Evolutionary conservation across 2,888 invertebrate species (phyloP).

Genomic region (Polymixis flavicincta): DNA sequence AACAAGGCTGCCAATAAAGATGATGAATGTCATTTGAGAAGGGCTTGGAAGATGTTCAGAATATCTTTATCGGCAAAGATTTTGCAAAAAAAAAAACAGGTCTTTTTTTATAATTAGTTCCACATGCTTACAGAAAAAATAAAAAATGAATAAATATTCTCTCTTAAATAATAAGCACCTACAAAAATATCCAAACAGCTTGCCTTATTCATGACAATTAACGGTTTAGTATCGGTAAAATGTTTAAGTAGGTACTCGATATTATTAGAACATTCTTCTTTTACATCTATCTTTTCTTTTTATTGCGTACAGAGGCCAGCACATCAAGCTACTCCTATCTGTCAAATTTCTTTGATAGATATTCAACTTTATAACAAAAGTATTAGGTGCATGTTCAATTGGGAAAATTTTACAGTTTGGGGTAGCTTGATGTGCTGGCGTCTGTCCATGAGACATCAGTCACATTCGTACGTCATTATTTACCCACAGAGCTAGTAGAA

Average conservation of each 20-base stretch:
- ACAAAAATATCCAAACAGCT: background rate
- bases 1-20: background rate
- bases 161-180: background rate
- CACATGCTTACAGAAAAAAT: no score
- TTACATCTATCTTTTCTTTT: no score
- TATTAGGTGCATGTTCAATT: no score
- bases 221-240: background rate
- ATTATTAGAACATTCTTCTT: background rate
- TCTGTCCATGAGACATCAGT: background rate
- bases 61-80: background rate
- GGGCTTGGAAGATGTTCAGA: background rate
- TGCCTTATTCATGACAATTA: background rate
- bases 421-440: no score
- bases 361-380: no score
- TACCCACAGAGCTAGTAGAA: conserved; percentile 8
- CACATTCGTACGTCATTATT: background rate
- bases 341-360: no score
- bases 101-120: no score
- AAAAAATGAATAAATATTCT: background rate
- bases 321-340: no score
- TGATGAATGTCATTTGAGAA: conserved; percentile 4
- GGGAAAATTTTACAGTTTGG: no score
- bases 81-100: no score
- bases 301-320: no score
- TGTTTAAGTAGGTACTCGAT: background rate